Percentiles rank a stretch among this genome's conserved stretches.
Evolutionary conservation across 2,888 invertebrate species (phyloP).

Genomic region (Phragmatobia fuliginosa): DNA sequence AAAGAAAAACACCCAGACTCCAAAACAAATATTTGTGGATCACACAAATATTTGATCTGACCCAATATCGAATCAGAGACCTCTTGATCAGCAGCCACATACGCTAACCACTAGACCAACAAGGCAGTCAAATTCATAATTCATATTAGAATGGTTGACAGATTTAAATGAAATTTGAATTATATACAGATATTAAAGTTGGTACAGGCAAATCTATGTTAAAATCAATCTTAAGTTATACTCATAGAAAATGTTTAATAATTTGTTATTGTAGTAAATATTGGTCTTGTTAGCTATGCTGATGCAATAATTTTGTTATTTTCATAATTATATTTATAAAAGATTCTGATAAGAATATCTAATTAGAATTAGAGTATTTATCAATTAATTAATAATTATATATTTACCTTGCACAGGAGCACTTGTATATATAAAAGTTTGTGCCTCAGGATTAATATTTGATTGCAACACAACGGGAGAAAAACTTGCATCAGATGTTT

Average conservation of each 20-base stretch:
- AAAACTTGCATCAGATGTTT: conserved; percentile 78
- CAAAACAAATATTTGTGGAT: too few relatives aligned
- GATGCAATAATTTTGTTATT: conserved; percentile 1
- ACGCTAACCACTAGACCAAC: too few relatives aligned
- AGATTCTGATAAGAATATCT: neutral
- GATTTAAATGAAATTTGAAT: neutral
- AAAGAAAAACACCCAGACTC: too few relatives aligned
- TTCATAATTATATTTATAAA: neutral
- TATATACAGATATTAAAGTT: too few relatives aligned
- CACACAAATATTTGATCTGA: too few relatives aligned
- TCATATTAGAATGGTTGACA: neutral
- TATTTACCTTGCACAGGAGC: conserved; percentile 78
- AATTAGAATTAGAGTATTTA: neutral
- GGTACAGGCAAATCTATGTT: too few relatives aligned
- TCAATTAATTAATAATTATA: neutral
- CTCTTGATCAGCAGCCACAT: too few relatives aligned
- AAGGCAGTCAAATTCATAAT: too few relatives aligned
- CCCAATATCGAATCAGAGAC: too few relatives aligned
- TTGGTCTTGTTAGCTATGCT: neutral
- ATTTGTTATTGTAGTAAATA: neutral
- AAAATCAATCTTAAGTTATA: neutral
- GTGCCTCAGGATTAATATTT: conserved; percentile 84
- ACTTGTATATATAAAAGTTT: conserved; percentile 82
- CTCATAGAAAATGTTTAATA: neutral
- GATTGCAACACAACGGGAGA: conserved; percentile 89